Base-by-base conservation (phyloP, 2,797 vertebrate species). In the Sibirionetta formosa region DNA sequence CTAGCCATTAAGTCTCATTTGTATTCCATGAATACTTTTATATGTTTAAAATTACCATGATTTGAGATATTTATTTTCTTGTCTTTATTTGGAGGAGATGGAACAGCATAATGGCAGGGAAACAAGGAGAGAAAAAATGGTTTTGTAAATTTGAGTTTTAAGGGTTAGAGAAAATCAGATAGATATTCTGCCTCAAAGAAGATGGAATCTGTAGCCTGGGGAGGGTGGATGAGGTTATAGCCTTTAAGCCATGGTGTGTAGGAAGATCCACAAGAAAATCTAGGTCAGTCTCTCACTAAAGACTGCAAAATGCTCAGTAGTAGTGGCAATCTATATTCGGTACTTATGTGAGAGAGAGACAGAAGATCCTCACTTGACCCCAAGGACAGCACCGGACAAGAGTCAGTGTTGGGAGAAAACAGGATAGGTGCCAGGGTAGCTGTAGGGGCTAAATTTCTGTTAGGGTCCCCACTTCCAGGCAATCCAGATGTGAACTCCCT, bases 241-340 rank as follows among this genome's bases (percentile, higher is more conserved):
- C 82, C 89, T 82, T 89, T 94, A 91, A 97, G 89, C 87, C 64
- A 64, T 19, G 60, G 68, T 90, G 48, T 44, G 71, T 31, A 77
- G 69, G 57, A 87, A 76, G 66, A 88, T 66, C 84, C 86, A 66
- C 70, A 26, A 33, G 75, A 29, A 85, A 94, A 96, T 87, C 94
- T 94, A 86, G 91, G 94, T 94, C 93, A 91, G 42, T 48, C 75
- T 57, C 84, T 93, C 53, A 27, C 71, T 63, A 35, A 51, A 76
- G 73, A 85, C 29, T 89, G 60, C 48, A 76, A 80, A 95, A 71
- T 73, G 51, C 38, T 69, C 66, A 58, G 63, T 61, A 88, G 53
- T 13, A 76, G 77, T 10, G 23, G 66, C 83, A 79, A 69, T 82
- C 54, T 94, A 14, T 79, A 54, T 86, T 86, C 76, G 77, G 42